Percentiles rank a stretch among this genome's conserved stretches.
These are phyloP conservation scores for Tenthredo notha DNA, from an alignment of 2,888 invertebrate genomes.

Conservation along the genomic window DNA sequence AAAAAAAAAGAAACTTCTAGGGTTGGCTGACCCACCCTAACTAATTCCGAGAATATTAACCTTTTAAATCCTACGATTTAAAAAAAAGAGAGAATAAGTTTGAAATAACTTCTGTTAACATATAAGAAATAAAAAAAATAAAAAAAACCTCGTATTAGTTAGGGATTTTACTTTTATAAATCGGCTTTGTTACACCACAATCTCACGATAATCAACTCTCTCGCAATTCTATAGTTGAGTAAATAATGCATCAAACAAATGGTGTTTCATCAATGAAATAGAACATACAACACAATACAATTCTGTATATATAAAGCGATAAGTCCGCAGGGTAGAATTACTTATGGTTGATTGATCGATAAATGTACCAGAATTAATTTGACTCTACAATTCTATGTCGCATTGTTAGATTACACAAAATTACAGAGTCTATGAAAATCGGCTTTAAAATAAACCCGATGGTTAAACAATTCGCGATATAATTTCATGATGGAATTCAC, in stretches of 20 bases:
- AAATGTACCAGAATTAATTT: slow-evolving; percentile 57
- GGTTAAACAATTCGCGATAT: neutral
- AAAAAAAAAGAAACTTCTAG: neutral
- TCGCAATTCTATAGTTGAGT: neutral
- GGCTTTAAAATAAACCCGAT: neutral
- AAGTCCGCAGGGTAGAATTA: slow-evolving; percentile 57
- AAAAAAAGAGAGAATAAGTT: slow-evolving; percentile 58
- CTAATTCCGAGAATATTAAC: slow-evolving; percentile 25
- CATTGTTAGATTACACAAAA: slow-evolving; percentile 29
- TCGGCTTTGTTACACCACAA: neutral
- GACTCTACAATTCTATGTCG: neutral
- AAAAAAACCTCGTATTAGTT: slow-evolving; percentile 39
- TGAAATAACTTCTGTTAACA: neutral
- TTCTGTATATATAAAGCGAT: neutral
- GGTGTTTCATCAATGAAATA: neutral
- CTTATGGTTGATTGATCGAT: slow-evolving; percentile 70
- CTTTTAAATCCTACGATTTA: slow-evolving; percentile 8
- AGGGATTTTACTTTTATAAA: neutral
- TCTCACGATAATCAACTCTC: slow-evolving; percentile 7
- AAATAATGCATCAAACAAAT: neutral
- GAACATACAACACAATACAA: neutral
- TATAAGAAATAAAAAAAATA: too few species aligned
- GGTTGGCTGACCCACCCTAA: slow-evolving; percentile 48
- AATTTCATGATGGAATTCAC: neutral
- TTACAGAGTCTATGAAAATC: slow-evolving; percentile 12